phyloP scores from a whole-genome alignment of 2,888 invertebrate species.

The Achlya flavicornis region DNA sequence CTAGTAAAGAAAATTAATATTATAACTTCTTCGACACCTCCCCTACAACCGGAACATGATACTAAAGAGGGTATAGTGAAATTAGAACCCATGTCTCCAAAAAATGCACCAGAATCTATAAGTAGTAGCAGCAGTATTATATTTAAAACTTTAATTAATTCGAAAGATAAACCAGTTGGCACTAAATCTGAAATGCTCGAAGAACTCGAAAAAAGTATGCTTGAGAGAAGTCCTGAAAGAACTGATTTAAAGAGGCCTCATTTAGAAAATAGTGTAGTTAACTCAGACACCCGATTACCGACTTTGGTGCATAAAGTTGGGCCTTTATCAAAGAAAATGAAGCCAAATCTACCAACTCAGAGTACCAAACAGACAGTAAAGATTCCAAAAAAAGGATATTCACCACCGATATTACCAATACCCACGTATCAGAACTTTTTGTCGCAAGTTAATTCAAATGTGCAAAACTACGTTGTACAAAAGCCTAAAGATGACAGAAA shows the following conservation, averaged over 20 bases:
- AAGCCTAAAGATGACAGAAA: not conserved
- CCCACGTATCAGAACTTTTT: conserved; percentile 49
- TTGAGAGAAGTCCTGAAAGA: conserved; percentile 14
- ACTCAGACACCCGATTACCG: too few species aligned
- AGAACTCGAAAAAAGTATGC: conserved; percentile 34
- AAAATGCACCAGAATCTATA: not conserved
- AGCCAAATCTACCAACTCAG: not conserved
- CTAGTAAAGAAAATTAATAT: conserved; percentile 37
- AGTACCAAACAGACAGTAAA: not conserved
- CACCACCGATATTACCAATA: conserved; percentile 65
- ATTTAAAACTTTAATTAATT: too few species aligned
- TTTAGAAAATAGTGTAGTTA: not conserved
- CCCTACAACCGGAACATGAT: not conserved
- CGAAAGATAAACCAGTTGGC: conserved; percentile 10
- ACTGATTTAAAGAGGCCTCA: not conserved
- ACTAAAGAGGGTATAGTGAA: not conserved
- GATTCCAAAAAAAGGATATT: conserved; percentile 42
- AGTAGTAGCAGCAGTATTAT: too few species aligned
- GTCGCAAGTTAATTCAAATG: conserved; percentile 12
- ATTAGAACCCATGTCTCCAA: not conserved
- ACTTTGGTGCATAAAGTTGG: not conserved
- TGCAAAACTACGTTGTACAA: not conserved
- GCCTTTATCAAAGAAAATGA: not conserved
- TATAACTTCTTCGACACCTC: not conserved
- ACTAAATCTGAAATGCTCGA: conserved; percentile 35